Evolutionary conservation across 2,113 vertebrate species (phyloP).

Genomic region (Greenwoodochromis staneri): DNA sequence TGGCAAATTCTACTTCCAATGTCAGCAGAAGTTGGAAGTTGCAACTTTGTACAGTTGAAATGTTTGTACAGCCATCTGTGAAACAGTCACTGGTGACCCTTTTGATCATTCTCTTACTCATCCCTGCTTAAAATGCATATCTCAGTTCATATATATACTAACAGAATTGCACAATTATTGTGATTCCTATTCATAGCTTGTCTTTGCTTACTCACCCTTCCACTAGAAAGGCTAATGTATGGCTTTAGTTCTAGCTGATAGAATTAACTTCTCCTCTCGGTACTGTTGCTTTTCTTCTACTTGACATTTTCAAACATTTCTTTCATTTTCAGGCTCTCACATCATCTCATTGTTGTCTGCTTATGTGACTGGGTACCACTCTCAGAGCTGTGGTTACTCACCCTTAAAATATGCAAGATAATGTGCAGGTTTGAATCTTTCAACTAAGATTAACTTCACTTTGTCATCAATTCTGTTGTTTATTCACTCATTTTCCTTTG

Average conservation of each 20-base stretch:
- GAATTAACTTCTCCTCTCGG: constrained; percentile 11
- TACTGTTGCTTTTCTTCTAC: not conserved
- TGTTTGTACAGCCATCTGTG: not conserved
- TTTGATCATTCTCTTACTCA: not conserved
- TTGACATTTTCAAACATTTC: constrained; percentile 27
- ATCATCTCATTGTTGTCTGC: not conserved
- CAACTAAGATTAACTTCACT: not conserved
- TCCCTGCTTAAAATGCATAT: not conserved
- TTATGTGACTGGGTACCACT: not conserved
- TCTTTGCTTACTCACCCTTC: constrained; percentile 12
- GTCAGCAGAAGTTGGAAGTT: not conserved
- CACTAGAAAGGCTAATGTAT: constrained; percentile 28
- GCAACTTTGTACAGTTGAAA: not conserved
- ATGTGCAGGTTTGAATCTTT: not conserved
- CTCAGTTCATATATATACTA: constrained; percentile 10
- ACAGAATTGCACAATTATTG: constrained; percentile 44
- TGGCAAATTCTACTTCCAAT: not conserved
- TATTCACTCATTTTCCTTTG: not conserved
- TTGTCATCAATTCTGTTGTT: not conserved
- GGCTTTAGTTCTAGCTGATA: constrained; percentile 1
- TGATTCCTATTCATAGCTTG: not conserved
- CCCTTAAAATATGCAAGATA: constrained; percentile 11
- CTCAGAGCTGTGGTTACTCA: not conserved
- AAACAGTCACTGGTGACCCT: not conserved
- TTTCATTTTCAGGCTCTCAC: not conserved